Base-by-base conservation (phyloP, 2,113 vertebrate species). In the Microcebus jonahi region DNA sequence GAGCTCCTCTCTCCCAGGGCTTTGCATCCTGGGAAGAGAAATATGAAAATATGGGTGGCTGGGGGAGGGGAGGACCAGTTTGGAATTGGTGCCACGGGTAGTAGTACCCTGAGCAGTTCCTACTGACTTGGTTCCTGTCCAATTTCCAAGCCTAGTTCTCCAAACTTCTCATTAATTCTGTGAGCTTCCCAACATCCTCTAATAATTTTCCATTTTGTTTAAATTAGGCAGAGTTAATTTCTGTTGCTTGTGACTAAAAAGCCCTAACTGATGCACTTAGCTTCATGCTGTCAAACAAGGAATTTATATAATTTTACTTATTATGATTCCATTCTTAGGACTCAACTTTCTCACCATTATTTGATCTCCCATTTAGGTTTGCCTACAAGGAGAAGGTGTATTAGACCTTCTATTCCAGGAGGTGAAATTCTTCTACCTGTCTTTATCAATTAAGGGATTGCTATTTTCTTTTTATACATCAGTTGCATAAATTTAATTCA, bases 1-100 rank as follows among this genome's bases (percentile, higher is more conserved):
- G 42, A 92, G 23, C 5, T 25, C 50, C n/a, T 45, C 88, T 45
- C 61, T 36, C n/a, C 59, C 61, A 45, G 5, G 18, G 31, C 53
- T 71, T 79, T 88, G 83, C 53, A 92, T 39, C 45, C 70, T 39
- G 59, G 92, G 77, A 70, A 88, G 63, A 94, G 34, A 90, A 73
- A 84, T 48, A 21, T 65, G 70, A 95, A 55, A 73, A 71, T 55
- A 36, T 90, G 71, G 61, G 86, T 31, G 42, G 42, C 7, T n/a
- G 14, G 45, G 45, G 45, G 45, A 8, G 8, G 10, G 21, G 21
- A 23, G 36, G 31, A 79, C 21, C n/a, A 68, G 31, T 70, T 3
- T 84, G 36, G 61, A 84, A 79, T 88, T 83, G 45, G 76, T 23
- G 59, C 53, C 45, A 88, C 20, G 42, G 14, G 29, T 8, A 36